Evolutionary conservation across 2,113 vertebrate genomes (phyloP), one percentile per base, ranked within the genome.

Genomic region (Leuciscus idus): DNA sequence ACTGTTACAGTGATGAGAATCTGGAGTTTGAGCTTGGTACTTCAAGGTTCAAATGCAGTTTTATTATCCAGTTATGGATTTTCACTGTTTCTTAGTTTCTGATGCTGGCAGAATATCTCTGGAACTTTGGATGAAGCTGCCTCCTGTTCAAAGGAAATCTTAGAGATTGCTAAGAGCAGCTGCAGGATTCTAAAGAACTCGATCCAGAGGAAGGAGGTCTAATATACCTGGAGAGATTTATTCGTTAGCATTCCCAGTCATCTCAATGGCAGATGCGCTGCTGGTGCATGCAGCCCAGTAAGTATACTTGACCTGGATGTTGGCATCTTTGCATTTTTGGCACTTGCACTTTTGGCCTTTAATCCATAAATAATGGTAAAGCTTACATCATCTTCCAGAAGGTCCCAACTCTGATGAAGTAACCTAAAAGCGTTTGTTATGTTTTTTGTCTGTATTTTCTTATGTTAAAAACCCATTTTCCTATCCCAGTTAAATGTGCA

Each of bases 91-190:
- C 11, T 43, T 39, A 61, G 13, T 81, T 81, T 36, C 78, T 48
- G 78, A 26, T 48, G 13, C 59, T 46, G 28, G 78, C 78, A 81
- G n/a, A 81, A 81, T 64, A 64, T 48, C 39, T 30, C 36, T 64
- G 78, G 64, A 64, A 26, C 78, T 48, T 81, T 64, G 33, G n/a
- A 81, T 64, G n/a, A 11, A 80, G 61, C 36, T 61, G 77, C 23
- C 33, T 61, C 12, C 21, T 17, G 55, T 36, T 80, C 33, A n/a
- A n/a, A 36, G 23, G 6, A 43, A 80, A 80, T 43, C 55, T 80
- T 39, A 39, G 78, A 43, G 57, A 80, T 43, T 0, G 33, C 55
- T 39, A 59, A 12, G 21, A 55, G 55, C 55, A 80, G 55, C 77
- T 61, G 55, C 55, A 43, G 55, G 3, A 57, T 78, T 78, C 17